Evolutionary conservation across 2,888 invertebrate species (phyloP), one percentile per base, ranked within the genome.

Genomic region (Celastrina argiolus): DNA sequence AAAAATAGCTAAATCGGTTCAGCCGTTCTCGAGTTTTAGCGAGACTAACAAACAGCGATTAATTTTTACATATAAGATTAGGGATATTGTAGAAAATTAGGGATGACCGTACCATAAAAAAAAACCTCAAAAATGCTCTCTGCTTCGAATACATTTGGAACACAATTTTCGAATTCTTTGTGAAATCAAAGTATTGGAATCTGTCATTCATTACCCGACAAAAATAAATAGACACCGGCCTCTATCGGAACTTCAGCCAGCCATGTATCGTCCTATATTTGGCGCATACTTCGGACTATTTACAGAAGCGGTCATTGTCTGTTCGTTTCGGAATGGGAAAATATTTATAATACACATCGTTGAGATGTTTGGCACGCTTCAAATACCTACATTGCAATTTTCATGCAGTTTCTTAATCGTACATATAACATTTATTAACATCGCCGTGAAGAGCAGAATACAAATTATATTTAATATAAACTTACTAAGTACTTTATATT

Each of bases 271-370:
- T 14, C 51, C 59, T 61, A 39, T 36, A 61, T 61, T 36, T 61
- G 39, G 61, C 61, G 61, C 61, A 61, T 22, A 61, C 61, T 39
- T 36, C 59, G 22, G 22, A 39, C 36, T 61, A 61, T 61, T 61
- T 61, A 16, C 14, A 61, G 61, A 36, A 18, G 61, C 61, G 36
- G 61, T 39, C 61, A 14, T 61, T 61, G 61, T 61, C 36, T 61
- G 39, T 36, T 36, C 36, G 18, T 6, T 36, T 61, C 14, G 61
- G 22, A 61, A 61, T 61, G 22, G 14, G 36, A 61, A 61, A 51
- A 51, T 26, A 51, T 51, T 51, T 51, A 51, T 18, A 45, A 45
- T 16, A 45, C 8, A 45, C 8, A 45, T 51, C 22, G 22, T 51
- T 51, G 22, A 51, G 22, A 51, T 22, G 22, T 12, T 22, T 51